phyloP scores from a whole-genome alignment of 1,140 invertebrate species.

The Zaprionus taronus region DNA sequence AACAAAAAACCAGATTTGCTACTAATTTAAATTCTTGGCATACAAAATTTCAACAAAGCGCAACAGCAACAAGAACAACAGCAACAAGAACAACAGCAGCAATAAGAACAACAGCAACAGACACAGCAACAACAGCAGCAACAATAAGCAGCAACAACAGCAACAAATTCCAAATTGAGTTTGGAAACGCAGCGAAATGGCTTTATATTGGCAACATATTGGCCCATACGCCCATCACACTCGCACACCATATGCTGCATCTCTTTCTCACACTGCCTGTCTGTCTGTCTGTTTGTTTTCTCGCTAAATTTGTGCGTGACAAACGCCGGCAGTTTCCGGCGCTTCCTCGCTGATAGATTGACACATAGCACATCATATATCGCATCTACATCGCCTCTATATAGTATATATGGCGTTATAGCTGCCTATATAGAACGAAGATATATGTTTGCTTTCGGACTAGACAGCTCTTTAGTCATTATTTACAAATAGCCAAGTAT shows the following conservation, averaged over 20 bases:
- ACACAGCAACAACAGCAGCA: slow-evolving; percentile 22
- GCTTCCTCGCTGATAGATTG: slow-evolving; percentile 40
- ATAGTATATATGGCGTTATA: not conserved
- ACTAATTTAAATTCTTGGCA: slow-evolving; percentile 83
- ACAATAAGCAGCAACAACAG: slow-evolving; percentile 31
- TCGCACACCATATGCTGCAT: not conserved
- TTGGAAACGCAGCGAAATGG: slow-evolving; percentile 70
- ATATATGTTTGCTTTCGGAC: slow-evolving; percentile 15
- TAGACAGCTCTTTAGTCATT: slow-evolving; percentile 20
- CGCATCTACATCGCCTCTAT: slow-evolving; percentile 3
- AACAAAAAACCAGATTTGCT: slow-evolving; percentile 77
- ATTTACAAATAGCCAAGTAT: slow-evolving; percentile 11
- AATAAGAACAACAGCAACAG: slow-evolving; percentile 45
- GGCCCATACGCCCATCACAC: slow-evolving; percentile 15
- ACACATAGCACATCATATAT: slow-evolving; percentile 14
- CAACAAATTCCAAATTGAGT: slow-evolving; percentile 63
- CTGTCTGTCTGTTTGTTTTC: not conserved
- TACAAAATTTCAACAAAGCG: slow-evolving; percentile 70
- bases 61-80: slow-evolving; percentile 43
- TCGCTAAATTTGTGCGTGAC: slow-evolving; percentile 36
- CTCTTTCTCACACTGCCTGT: not conserved
- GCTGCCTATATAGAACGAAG: not conserved
- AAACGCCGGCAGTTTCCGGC: slow-evolving; percentile 41
- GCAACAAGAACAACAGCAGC: not conserved
- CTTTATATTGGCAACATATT: slow-evolving; percentile 76